phyloP scores from a whole-genome alignment of 2,888 invertebrate genomes.

The Villa cingulata region DNA sequence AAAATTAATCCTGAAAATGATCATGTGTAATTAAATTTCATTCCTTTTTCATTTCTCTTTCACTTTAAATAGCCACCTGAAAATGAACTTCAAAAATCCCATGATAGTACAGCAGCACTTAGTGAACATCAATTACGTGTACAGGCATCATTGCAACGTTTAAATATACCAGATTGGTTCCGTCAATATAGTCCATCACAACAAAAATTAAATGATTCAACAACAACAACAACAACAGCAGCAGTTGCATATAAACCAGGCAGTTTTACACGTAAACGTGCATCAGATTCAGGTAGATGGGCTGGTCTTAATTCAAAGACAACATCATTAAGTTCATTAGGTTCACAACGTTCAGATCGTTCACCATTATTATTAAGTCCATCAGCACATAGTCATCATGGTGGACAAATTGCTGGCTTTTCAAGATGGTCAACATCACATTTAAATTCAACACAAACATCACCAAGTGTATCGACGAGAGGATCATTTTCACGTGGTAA shows the following conservation, averaged over 20 bases:
- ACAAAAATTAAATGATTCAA: constrained; percentile 14
- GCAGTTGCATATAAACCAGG: constrained; percentile 45
- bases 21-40: too few relatives aligned
- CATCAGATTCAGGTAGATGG: constrained; percentile 49
- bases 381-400: constrained; percentile 37
- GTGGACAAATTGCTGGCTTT: constrained; percentile 29
- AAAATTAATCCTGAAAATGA: too few relatives aligned
- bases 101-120: constrained; percentile 49
- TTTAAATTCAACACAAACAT: constrained; percentile 58
- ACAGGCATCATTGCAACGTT: constrained; percentile 81
- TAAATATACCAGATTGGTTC: constrained; percentile 94
- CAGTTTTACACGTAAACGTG: constrained; percentile 66
- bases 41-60: background rate
- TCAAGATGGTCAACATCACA: constrained; percentile 59
- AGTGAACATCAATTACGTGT: constrained; percentile 91
- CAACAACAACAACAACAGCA: background rate
- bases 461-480: constrained; percentile 58
- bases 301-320: constrained; percentile 69
- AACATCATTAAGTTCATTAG: constrained; percentile 68
- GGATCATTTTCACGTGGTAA: constrained; percentile 53
- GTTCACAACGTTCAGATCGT: constrained; percentile 38
- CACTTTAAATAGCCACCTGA: constrained; percentile 68
- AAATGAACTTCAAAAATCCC: constrained; percentile 75
- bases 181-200: constrained; percentile 37
- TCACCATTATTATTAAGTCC: constrained; percentile 35